These are phyloP conservation scores for Temnothorax ravouxi DNA, from an alignment of 2,888 invertebrate genomes.

Conservation along the genomic window DNA sequence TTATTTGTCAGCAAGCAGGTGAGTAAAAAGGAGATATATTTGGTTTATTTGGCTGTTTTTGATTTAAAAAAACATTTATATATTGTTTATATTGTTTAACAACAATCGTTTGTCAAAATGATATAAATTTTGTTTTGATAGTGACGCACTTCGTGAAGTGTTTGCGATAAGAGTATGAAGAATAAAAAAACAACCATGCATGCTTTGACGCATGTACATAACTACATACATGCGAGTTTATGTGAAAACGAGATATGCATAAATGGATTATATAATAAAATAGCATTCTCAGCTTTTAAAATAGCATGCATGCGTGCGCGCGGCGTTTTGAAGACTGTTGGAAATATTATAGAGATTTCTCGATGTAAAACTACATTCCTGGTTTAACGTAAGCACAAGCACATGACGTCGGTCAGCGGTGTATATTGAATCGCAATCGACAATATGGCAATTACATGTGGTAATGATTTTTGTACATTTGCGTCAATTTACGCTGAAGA, in stretches of 20 bases:
- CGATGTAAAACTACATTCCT: not conserved
- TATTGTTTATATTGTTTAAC: not conserved
- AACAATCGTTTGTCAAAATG: not conserved
- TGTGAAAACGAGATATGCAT: constrained; percentile 4
- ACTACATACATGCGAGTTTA: not conserved
- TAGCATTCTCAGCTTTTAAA: constrained; percentile 9
- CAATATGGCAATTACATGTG: not conserved
- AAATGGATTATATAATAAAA: constrained; percentile 12
- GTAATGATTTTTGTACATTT: constrained; percentile 17
- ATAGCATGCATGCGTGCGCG: not conserved
- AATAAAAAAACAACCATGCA: not conserved
- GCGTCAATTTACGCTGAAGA: constrained; percentile 32
- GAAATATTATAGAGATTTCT: constrained; percentile 15
- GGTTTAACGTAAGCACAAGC: constrained; percentile 27
- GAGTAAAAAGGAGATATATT: constrained; percentile 67
- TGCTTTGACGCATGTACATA: not conserved
- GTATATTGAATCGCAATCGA: not conserved
- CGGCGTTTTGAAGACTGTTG: not conserved
- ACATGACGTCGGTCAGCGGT: not conserved
- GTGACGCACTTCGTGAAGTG: not conserved
- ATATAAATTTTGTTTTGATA: not conserved
- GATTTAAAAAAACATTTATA: not conserved
- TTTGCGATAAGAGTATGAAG: constrained; percentile 17
- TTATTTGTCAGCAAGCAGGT: constrained; percentile 85
- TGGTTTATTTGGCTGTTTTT: not conserved